phyloP scores from a whole-genome alignment of 2,797 vertebrate genomes.

The Acanthiza pusilla region DNA sequence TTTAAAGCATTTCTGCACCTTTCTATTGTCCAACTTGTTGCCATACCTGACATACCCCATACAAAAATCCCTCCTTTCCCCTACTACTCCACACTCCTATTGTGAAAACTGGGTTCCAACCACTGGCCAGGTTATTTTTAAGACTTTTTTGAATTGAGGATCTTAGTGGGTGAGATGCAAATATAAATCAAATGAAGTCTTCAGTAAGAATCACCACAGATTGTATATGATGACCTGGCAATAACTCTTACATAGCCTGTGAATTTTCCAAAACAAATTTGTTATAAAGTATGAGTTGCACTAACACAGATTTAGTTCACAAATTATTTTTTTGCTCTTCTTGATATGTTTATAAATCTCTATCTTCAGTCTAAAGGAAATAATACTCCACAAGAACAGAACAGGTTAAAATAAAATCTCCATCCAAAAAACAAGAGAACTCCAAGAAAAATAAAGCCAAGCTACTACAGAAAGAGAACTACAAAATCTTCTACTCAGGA shows the following conservation, averaged over 20 bases:
- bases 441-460: neutral
- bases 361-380: neutral
- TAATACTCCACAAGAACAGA: accelerated
- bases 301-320: neutral
- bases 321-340: neutral
- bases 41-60: accelerated
- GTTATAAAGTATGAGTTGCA: accelerated
- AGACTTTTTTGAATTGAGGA: neutral
- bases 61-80: accelerated
- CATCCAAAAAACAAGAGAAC: neutral
- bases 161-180: neutral
- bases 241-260: neutral
- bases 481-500: neutral
- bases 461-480: neutral
- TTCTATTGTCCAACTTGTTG: neutral
- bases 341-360: neutral
- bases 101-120: neutral
- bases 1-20: neutral
- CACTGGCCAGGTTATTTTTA: neutral
- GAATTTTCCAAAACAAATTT: neutral
- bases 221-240: neutral
- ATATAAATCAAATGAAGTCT: neutral
- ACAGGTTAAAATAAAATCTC: neutral
- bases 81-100: accelerated
- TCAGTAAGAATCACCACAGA: neutral